Conservation (phyloP, 2,797 vertebrate genomes). For the Taeniopygia guttata region DNA sequence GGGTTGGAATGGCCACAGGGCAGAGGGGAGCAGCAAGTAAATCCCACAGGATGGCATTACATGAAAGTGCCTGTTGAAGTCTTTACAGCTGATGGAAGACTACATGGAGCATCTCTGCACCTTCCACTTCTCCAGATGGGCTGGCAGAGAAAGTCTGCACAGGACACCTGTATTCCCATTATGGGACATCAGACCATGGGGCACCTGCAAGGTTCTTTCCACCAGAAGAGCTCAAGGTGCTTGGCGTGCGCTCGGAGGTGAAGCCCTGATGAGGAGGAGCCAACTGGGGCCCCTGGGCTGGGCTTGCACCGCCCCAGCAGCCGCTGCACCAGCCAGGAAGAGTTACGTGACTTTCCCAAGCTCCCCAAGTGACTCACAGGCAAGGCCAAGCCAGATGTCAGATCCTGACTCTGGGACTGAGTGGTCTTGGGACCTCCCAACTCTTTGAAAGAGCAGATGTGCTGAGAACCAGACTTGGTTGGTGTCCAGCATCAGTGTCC, state of each 20-base stretch:
- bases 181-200: background rate
- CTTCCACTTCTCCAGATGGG: background rate
- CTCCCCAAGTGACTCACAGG: constrained; percentile 16
- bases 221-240: background rate
- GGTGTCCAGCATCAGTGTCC: background rate
- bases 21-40: background rate
- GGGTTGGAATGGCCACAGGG: background rate
- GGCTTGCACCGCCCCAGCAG: rapidly evolving
- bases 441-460: constrained; percentile 36
- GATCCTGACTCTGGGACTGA: background rate
- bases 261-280: background rate
- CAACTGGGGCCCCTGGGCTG: background rate
- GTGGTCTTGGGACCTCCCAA: constrained; percentile 22
- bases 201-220: background rate
- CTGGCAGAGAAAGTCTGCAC: background rate
- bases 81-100: background rate
- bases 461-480: background rate
- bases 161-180: background rate
- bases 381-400: constrained; percentile 30
- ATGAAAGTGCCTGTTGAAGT: background rate
- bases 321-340: background rate
- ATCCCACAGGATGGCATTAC: background rate
- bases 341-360: constrained; percentile 31
- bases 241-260: rapidly evolving
- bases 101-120: background rate